Conservation (phyloP, 92 coral and sea anemone genomes). For the Epizoanthus ramosus region DNA sequence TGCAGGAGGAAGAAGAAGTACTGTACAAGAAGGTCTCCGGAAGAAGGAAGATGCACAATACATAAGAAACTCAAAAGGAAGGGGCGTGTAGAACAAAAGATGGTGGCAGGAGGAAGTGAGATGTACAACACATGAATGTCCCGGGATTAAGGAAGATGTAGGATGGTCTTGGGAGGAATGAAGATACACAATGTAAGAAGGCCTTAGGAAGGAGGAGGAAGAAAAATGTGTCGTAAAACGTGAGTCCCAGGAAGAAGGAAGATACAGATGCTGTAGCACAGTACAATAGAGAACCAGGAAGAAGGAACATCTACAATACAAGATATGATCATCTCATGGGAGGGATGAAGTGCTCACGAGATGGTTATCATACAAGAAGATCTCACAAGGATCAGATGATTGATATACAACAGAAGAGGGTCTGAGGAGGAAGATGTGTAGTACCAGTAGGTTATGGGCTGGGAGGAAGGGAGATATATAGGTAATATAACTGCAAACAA, state of each 20-base stretch:
- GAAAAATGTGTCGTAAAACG: no score
- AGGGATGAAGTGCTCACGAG: background rate
- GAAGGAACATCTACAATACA: background rate
- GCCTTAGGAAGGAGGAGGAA: no score
- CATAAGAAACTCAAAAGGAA: background rate
- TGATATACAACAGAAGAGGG: background rate
- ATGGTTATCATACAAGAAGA: background rate
- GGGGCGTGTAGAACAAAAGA: no score
- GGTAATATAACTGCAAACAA: background rate
- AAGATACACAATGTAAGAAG: no score
- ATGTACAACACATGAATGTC: no score
- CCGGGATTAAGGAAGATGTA: no score
- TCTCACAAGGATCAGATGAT: background rate
- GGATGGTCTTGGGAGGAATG: no score
- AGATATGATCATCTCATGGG: background rate
- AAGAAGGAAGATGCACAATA: background rate
- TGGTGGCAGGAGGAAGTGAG: no score
- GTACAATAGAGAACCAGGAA: background rate
- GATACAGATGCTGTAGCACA: no score
- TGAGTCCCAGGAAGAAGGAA: no score
- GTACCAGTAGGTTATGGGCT: background rate
- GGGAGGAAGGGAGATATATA: background rate
- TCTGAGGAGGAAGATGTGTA: background rate
- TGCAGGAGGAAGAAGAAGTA: background rate
- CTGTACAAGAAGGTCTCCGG: background rate